Evolutionary conservation across 2,113 vertebrate genomes (phyloP).

Genomic region (Odobenus rosmarus): DNA sequence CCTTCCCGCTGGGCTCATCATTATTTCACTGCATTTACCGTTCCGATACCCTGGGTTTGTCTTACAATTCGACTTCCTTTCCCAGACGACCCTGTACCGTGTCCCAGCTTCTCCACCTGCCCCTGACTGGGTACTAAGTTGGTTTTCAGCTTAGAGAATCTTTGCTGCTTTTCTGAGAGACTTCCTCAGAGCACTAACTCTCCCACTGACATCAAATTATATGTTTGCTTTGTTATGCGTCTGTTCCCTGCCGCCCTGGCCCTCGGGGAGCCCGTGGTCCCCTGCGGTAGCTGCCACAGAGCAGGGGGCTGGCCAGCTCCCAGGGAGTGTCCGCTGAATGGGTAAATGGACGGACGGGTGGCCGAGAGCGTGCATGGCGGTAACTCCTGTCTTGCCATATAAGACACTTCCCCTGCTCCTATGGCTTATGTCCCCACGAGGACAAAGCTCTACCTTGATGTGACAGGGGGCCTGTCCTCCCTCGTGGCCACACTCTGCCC

Average conservation of each 20-base stretch:
- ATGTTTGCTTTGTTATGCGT: rapidly evolving
- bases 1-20: rapidly evolving
- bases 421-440: rapidly evolving
- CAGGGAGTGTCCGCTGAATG: too few species aligned
- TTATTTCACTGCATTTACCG: rapidly evolving
- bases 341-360: rapidly evolving
- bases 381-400: rapidly evolving
- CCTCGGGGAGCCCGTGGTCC: background rate
- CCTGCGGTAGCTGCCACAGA: background rate
- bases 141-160: background rate
- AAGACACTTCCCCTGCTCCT: background rate
- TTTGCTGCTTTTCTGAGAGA: rapidly evolving
- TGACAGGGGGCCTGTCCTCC: too few species aligned
- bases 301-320: rapidly evolving
- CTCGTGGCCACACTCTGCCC: rapidly evolving
- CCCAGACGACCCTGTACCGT: rapidly evolving
- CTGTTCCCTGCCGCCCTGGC: rapidly evolving
- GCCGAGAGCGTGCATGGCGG: rapidly evolving
- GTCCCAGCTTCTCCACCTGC: background rate
- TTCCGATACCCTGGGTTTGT: background rate
- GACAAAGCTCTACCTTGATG: background rate
- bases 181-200: too few species aligned
- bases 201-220: too few species aligned
- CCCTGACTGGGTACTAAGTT: rapidly evolving
- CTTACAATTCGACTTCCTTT: background rate